phyloP scores from a whole-genome alignment of 2,797 vertebrate genomes.

The Tapera naevia region DNA sequence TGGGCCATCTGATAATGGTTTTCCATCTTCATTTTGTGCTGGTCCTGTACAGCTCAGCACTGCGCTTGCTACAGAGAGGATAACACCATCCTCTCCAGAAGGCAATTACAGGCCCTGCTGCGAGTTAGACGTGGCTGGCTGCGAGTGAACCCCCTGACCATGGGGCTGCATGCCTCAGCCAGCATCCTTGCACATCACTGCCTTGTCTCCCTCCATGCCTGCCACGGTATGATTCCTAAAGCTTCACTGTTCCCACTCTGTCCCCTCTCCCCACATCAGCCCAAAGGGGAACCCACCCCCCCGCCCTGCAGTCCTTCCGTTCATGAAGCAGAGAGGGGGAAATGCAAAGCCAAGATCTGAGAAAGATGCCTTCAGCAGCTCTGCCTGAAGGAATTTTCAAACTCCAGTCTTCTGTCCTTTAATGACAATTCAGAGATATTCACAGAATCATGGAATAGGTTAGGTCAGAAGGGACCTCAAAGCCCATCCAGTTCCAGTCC shows the following conservation, averaged over 20 bases:
- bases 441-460: no score
- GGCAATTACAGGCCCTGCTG: background rate
- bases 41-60: background rate
- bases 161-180: background rate
- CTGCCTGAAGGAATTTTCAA: background rate
- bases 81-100: background rate
- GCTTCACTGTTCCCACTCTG: background rate
- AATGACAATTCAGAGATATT: background rate
- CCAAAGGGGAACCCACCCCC: accelerated
- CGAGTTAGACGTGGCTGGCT: background rate
- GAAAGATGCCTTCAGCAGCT: background rate
- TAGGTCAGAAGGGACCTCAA: no score
- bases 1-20: background rate
- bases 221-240: background rate
- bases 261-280: background rate
- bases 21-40: background rate
- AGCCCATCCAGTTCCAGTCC: no score
- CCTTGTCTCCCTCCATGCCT: accelerated
- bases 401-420: background rate
- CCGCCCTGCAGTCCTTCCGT: accelerated
- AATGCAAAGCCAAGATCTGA: background rate
- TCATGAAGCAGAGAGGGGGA: background rate
- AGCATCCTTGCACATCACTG: background rate
- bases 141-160: background rate
- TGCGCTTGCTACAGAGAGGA: accelerated